phyloP scores from a whole-genome alignment of 1,140 invertebrate species.

The Cephus cinctus region DNA sequence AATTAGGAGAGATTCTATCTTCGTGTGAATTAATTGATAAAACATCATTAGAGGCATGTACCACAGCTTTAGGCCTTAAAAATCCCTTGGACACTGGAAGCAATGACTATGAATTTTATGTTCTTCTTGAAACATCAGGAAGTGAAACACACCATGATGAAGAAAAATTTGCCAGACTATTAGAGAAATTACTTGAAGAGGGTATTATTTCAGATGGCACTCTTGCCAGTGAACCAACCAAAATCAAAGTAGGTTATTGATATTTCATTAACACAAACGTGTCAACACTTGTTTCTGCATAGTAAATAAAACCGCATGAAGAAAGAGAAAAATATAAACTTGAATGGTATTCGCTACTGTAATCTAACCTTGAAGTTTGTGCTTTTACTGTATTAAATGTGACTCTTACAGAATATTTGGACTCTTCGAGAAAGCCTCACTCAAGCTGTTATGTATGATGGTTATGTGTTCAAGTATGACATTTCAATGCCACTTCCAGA shows the following conservation, averaged over 20 bases:
- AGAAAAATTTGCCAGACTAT: slow-evolving; percentile 81
- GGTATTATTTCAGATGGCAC: slow-evolving; percentile 81
- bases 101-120: slow-evolving; percentile 77
- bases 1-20: slow-evolving; percentile 86
- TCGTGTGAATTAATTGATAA: slow-evolving; percentile 92
- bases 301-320: too few species aligned
- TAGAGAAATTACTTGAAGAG: slow-evolving; percentile 70
- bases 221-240: slow-evolving; percentile 73
- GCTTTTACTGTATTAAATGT: too few species aligned
- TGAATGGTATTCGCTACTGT: too few species aligned
- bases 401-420: slow-evolving; percentile 79
- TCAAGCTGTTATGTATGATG: slow-evolving; percentile 75
- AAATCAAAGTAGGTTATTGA: slow-evolving; percentile 68
- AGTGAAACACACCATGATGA: slow-evolving; percentile 80
- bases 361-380: too few species aligned
- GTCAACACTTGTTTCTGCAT: too few species aligned
- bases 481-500: slow-evolving; percentile 82
- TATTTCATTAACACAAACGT: too few species aligned
- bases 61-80: slow-evolving; percentile 63
- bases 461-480: slow-evolving; percentile 96
- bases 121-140: slow-evolving; percentile 88
- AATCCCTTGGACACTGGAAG: slow-evolving; percentile 34
- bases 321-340: too few species aligned
- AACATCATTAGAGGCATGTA: slow-evolving; percentile 63
- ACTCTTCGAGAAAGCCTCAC: slow-evolving; percentile 82